These are phyloP conservation scores for Camelus bactrianus DNA, from an alignment of 2,113 vertebrate species.

Conservation along the genomic window DNA sequence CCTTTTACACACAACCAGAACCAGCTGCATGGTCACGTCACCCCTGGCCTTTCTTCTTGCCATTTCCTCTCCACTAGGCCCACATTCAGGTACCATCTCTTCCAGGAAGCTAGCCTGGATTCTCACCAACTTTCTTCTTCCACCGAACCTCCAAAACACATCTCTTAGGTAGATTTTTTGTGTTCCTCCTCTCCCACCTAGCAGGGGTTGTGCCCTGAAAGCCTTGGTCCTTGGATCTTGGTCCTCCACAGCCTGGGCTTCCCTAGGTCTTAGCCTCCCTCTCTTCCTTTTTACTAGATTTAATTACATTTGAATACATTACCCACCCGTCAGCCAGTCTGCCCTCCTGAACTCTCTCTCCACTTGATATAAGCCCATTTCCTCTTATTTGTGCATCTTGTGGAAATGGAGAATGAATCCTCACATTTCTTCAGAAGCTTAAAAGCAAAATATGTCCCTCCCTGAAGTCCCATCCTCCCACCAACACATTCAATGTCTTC, in stretches of 20 bases:
- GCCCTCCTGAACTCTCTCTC: background rate
- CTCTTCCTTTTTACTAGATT: background rate
- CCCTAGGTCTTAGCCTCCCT: background rate
- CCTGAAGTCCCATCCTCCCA: background rate
- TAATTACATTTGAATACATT: constrained; percentile 39
- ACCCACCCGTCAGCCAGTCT: background rate
- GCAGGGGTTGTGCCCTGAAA: background rate
- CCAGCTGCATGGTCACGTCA: fast-evolving
- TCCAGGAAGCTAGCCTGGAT: background rate
- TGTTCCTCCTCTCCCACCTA: background rate
- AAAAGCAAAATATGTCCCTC: background rate
- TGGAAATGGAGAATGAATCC: constrained; percentile 2
- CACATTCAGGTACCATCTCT: background rate
- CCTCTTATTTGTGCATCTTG: constrained; percentile 53
- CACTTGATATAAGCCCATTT: constrained; percentile 28
- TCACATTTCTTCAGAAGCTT: constrained; percentile 30
- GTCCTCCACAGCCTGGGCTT: background rate
- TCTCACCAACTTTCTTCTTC: background rate
- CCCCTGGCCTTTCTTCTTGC: background rate
- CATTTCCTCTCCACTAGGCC: background rate
- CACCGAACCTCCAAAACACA: background rate
- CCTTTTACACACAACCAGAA: background rate
- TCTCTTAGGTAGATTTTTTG: background rate
- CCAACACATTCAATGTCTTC: background rate
- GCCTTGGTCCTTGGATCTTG: background rate